Evolutionary conservation across 2,797 vertebrate species (phyloP), one percentile per base, ranked within the genome.

Genomic region (Paedocypris micromegethes): DNA sequence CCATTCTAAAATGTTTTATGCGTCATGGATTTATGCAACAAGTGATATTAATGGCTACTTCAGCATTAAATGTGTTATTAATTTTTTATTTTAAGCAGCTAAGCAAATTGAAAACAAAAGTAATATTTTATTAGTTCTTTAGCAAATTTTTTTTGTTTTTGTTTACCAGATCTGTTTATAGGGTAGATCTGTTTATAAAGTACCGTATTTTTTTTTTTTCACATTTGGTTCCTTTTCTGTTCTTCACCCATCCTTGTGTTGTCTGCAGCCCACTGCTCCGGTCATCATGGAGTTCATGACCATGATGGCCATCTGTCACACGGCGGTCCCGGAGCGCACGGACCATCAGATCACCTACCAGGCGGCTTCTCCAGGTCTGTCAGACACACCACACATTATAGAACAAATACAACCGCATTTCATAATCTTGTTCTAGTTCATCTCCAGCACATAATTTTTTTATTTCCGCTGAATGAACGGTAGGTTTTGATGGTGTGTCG

Each of bases 251-350:
- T 64, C 58, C 50, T 56, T 63, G 73, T 75, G 77, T 58, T 58
- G 4, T 38, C 51, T 81, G 54, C 76, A 99, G 97, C 94, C 95
- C 49, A 97, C 97, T 58, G 93, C 94, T 76, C 87, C 94, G 68
- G 82, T 97, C 82, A 97, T 99, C 82, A 90, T 90, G 85, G 96
- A 99, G 8, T 98, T 99, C 85, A 92, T 99, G 86, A 98, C 94
- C 58, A 98, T 99, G 97, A 97, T 99, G 96, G 94, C 96, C n/a
- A 89, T 95, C 80, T 99, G 97, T 88, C 97, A 99, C 87, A 99
- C 97, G 61, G 94, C 94, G 6, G 96, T 99, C 48, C 97, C 97
- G 2, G 97, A 98, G 83, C 87, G 73, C 77, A 90, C 77, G 0
- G 93, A 91, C 0, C 92, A 91, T 79, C 88, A 82, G 73, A 97